These are phyloP conservation scores for Dipodomys spectabilis DNA, from an alignment of 2,113 vertebrate species.

Conservation along the genomic window DNA sequence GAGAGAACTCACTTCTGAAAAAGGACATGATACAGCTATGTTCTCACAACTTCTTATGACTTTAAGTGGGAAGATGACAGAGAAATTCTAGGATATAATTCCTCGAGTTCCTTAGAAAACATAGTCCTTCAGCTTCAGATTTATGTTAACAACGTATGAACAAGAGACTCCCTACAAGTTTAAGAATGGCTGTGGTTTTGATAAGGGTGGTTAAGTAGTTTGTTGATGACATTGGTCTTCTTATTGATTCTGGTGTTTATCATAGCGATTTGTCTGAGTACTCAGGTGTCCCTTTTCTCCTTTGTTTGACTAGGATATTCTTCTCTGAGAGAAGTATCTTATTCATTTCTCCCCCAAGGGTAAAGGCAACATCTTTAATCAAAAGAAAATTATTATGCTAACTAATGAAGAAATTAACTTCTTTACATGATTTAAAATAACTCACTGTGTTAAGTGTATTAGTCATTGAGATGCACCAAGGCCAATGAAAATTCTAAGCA, in stretches of 20 bases:
- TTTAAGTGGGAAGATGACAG: not conserved
- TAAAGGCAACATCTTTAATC: not conserved
- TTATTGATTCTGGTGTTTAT: not conserved
- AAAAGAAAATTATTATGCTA: not conserved
- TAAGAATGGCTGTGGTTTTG: not conserved
- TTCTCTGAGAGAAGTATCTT: not conserved
- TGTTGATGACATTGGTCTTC: not conserved
- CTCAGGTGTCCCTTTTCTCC: not conserved
- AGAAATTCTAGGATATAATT: not conserved
- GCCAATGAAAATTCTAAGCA: conserved; percentile 7
- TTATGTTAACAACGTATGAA: not conserved
- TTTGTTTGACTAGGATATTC: not conserved
- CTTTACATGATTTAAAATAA: not conserved
- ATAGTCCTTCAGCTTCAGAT: not conserved
- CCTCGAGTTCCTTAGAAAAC: not conserved
- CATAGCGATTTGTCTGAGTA: not conserved
- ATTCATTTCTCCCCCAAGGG: not conserved
- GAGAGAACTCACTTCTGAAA: not conserved
- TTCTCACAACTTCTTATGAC: not conserved
- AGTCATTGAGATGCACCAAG: not conserved
- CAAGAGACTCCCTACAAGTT: not conserved
- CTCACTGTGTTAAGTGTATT: not conserved
- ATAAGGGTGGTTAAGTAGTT: not conserved
- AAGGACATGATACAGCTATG: not conserved
- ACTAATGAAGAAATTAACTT: not conserved